Base-by-base conservation (phyloP, 2,797 vertebrate genomes). In the Trematomus bernacchii region DNA sequence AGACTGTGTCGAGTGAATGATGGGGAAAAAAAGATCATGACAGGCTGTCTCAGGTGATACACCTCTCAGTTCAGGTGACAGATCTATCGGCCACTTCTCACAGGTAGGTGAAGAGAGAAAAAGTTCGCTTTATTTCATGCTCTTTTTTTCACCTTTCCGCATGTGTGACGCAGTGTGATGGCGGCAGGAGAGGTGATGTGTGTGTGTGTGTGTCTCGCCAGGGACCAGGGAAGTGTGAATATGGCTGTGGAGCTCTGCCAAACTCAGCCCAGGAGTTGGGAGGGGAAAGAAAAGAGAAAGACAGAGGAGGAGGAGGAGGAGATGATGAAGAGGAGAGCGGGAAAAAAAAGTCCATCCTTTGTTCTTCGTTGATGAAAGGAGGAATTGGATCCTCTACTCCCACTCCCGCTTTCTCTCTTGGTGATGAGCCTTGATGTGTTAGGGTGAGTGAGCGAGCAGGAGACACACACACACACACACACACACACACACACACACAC, bases 351-450 rank as follows among this genome's bases (percentile, higher is more conserved):
- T 83, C 64, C 71, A 75, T 87, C 88, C 91, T 94, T 94, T 93
- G 91, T 93, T 92, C 90, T 90, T 87, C 46, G 64, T 84, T 92
- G 90, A 93, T 93, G 90, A 93, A 93, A 93, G 87, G 76, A 88
- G 87, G 87, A 92, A 91, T 87, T 76, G 86, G 85, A 91, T 91
- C 89, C 77, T 87, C 64, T 79, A 87, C 90, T 91, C 90, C 90
- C 92, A 90, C 91, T 89, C 87, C 77, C 51, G 50, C 87, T 87
- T 79, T 87, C 86, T 88, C 87, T 86, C 77, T 63, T 52, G 66
- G 84, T 88, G 89, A 92, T 90, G 88, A 92, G 90, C 87, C 89
- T 86, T 91, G 87, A 90, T 91, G 91, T 88, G 90, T 86, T 81
- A 55, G 86, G 86, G 88, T 82, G 87, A 89, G 86, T 19, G 64